Evolutionary conservation across 1,140 invertebrate species (phyloP).

Genomic region (Zaprionus tsacasi): DNA sequence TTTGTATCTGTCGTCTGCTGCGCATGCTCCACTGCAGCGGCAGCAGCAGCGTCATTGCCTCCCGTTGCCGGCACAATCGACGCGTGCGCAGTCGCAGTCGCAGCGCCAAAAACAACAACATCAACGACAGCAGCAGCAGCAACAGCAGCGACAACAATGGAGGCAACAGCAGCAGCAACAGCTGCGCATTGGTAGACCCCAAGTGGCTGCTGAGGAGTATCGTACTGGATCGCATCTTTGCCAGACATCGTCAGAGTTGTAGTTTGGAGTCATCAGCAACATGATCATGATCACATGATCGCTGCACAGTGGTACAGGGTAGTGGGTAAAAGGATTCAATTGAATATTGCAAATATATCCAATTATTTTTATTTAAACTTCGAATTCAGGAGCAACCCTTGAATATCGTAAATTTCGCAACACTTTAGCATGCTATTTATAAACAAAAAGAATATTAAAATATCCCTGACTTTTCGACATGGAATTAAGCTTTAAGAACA

Average conservation of each 20-base stretch:
- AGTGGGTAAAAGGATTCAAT: not conserved
- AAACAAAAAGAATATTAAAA: too few relatives aligned
- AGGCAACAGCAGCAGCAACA: constrained; percentile 27
- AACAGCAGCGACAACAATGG: constrained; percentile 10
- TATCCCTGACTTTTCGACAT: too few relatives aligned
- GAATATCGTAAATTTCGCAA: too few relatives aligned
- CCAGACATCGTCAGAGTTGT: constrained; percentile 24
- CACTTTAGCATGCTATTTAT: too few relatives aligned
- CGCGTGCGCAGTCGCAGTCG: constrained; percentile 67
- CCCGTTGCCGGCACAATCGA: constrained; percentile 43
- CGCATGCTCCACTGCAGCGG: constrained; percentile 1
- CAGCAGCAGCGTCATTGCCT: too few relatives aligned
- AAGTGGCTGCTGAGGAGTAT: constrained; percentile 15
- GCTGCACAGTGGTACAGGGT: constrained; percentile 25
- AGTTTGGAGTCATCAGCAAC: constrained; percentile 47
- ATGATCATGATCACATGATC: constrained; percentile 33
- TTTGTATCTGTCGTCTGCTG: constrained; percentile 65
- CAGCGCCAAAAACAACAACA: constrained; percentile 43
- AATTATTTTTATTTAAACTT: not conserved
- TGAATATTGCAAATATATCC: not conserved
- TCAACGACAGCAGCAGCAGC: constrained; percentile 23
- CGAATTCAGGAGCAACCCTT: too few relatives aligned
- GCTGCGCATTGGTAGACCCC: constrained; percentile 50
- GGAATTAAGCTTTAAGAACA: too few relatives aligned
- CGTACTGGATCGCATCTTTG: constrained; percentile 53